Evolutionary conservation across 2,888 invertebrate genomes (phyloP).

Genomic region (Eristalis intricaria): DNA sequence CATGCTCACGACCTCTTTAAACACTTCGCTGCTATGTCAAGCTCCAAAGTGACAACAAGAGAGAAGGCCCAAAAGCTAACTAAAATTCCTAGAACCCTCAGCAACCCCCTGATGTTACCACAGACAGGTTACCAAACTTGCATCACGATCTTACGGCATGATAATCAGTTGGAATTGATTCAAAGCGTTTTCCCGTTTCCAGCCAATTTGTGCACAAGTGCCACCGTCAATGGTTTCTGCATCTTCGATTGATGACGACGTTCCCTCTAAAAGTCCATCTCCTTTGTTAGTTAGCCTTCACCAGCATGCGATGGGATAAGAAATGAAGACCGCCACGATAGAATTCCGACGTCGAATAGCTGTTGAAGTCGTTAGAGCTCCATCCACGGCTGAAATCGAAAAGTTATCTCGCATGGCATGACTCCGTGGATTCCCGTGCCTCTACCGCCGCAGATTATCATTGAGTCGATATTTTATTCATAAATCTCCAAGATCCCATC

Average conservation of each 20-base stretch:
- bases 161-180: background rate
- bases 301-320: background rate
- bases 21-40: too few species aligned
- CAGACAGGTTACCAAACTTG: background rate
- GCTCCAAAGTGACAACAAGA: too few species aligned
- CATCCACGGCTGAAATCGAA: background rate
- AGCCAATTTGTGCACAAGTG: background rate
- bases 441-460: constrained; percentile 37
- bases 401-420: background rate
- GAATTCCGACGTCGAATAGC: background rate
- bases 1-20: too few species aligned
- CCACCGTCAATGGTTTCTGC: background rate
- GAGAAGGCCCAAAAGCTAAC: background rate
- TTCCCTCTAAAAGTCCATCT: background rate
- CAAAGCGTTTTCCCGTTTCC: background rate
- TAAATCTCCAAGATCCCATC: constrained; percentile 50
- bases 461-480: constrained; percentile 61
- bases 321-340: background rate
- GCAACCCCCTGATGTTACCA: background rate
- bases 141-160: background rate
- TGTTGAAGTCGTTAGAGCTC: background rate
- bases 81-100: background rate
- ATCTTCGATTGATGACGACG: background rate
- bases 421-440: constrained; percentile 4
- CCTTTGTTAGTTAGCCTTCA: background rate